Evolutionary conservation across 2,113 vertebrate species (phyloP).

Genomic region (Psammodynastes pulverulentus): DNA sequence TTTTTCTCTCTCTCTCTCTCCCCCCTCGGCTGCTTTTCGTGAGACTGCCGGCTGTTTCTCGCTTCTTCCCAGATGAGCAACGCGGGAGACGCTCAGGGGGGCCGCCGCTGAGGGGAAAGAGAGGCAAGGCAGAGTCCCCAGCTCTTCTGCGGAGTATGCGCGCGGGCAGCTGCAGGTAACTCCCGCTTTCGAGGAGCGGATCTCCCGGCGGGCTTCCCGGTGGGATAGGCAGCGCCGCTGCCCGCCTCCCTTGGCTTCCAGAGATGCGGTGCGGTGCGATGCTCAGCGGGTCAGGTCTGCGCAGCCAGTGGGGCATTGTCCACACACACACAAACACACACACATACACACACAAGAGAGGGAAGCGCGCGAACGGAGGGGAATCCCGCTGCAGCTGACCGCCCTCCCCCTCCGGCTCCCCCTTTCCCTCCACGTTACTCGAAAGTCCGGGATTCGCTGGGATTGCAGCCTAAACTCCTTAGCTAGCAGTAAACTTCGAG

Average conservation of each 20-base stretch:
- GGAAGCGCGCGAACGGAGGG: neutral
- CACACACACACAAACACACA: too few relatives aligned
- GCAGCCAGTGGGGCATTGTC: too few relatives aligned
- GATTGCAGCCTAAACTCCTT: neutral
- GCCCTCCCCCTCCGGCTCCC: accelerated
- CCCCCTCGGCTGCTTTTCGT: neutral
- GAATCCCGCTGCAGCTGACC: too few relatives aligned
- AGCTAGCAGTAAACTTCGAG: neutral
- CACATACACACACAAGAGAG: neutral
- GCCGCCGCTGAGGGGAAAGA: neutral
- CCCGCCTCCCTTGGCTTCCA: neutral
- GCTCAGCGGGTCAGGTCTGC: neutral
- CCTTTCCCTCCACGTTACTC: too few relatives aligned
- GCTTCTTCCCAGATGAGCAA: neutral
- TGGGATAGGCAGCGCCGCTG: neutral
- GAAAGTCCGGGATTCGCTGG: neutral
- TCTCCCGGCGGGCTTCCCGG: neutral
- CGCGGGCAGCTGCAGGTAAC: neutral
- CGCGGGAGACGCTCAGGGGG: neutral
- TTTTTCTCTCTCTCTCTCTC: accelerated
- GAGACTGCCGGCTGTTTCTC: neutral
- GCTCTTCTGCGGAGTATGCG: neutral
- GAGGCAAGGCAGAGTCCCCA: neutral
- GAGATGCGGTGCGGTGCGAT: neutral
- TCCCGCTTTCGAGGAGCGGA: neutral